These are phyloP conservation scores for Dipodomys merriami DNA, from an alignment of 2,113 vertebrate species.

Conservation along the genomic window DNA sequence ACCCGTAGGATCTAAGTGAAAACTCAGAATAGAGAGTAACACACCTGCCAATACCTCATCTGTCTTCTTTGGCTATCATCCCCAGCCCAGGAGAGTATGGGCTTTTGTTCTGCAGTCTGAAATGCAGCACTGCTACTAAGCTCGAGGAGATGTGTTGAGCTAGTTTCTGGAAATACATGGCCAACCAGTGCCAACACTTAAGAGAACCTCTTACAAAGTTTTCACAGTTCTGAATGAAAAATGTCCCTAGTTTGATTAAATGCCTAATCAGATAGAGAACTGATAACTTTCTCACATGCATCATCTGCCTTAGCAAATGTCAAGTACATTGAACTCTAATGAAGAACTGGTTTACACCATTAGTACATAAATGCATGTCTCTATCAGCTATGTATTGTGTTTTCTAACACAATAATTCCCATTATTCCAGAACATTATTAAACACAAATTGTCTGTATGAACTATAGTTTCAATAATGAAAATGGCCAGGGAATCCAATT, in stretches of 20 bases:
- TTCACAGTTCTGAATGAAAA: neutral
- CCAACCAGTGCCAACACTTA: neutral
- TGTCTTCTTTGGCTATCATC: neutral
- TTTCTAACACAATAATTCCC: neutral
- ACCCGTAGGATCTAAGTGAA: neutral
- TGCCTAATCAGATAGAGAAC: neutral
- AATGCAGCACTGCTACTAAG: neutral
- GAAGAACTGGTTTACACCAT: neutral
- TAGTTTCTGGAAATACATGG: neutral
- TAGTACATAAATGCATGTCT: neutral
- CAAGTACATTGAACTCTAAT: neutral
- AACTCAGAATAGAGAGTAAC: neutral
- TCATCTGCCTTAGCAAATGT: neutral
- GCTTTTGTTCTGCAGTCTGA: neutral
- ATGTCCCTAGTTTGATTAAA: neutral
- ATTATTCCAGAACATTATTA: neutral
- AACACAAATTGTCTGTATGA: neutral
- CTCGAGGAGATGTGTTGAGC: fast-evolving
- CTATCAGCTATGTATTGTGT: neutral
- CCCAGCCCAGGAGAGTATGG: neutral
- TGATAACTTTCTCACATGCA: neutral
- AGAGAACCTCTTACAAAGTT: neutral
- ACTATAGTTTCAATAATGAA: neutral
- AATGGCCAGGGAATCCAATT: neutral
- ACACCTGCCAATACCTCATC: neutral